phyloP scores from a whole-genome alignment of 2,888 invertebrate genomes.

The Tubulanus polymorphus region DNA sequence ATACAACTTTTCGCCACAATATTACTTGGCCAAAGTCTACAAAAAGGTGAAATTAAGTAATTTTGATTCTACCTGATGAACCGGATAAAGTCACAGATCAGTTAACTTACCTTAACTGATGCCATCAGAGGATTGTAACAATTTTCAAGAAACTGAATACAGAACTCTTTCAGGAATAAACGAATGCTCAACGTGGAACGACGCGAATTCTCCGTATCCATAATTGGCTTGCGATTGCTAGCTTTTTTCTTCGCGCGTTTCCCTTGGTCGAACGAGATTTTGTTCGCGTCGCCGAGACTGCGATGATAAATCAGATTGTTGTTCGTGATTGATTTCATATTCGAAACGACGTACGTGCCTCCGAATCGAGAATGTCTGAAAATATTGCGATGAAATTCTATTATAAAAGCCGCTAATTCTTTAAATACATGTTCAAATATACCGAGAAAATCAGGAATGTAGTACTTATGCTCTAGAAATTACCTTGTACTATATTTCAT shows the following conservation, averaged over 20 bases:
- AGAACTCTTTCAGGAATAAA: conserved; percentile 85
- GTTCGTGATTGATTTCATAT: conserved; percentile 87
- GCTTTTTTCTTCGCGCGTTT: conserved; percentile 69
- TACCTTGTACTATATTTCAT: conserved; percentile 42
- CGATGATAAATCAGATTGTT: conserved; percentile 82
- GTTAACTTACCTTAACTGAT: conserved; percentile 75
- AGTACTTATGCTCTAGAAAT: not conserved
- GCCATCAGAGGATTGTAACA: conserved; percentile 91
- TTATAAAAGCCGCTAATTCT: too few species aligned
- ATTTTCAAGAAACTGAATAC: conserved; percentile 84
- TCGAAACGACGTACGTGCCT: conserved; percentile 86
- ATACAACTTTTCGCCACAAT: too few species aligned
- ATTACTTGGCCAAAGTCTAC: too few species aligned
- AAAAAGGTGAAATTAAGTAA: too few species aligned
- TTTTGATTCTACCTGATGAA: too few species aligned
- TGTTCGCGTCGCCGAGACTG: conserved; percentile 72
- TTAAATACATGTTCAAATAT: too few species aligned
- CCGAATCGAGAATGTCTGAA: conserved; percentile 86
- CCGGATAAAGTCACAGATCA: too few species aligned
- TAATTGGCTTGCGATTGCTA: conserved; percentile 71
- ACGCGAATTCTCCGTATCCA: conserved; percentile 63
- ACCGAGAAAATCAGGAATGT: not conserved
- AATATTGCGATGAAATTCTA: too few species aligned
- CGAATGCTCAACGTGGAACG: conserved; percentile 84
- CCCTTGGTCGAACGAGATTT: conserved; percentile 72